A percentile compares a stretch with the other conserved stretches of the same genome.
Evolutionary conservation across 2,797 vertebrate species (phyloP).

Genomic region (Echiichthys vipera): DNA sequence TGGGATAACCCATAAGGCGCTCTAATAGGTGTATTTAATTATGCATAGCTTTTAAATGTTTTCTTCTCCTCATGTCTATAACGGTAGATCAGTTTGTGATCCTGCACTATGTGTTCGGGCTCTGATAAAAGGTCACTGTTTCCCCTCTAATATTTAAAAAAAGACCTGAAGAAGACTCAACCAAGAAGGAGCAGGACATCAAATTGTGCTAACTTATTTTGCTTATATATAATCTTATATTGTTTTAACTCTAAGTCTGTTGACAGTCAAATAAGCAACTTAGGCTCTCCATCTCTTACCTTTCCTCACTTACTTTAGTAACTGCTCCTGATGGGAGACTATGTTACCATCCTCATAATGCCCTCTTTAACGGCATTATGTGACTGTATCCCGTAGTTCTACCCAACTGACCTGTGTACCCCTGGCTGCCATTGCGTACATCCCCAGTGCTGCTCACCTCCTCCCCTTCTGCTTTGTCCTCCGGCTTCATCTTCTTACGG

Average conservation of each 20-base stretch:
- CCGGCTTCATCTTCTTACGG: constrained; percentile 98
- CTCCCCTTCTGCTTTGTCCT: constrained; percentile 92
- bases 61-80: constrained; percentile 27
- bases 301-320: constrained; percentile 19
- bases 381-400: constrained; percentile 59
- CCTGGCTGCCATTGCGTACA: constrained; percentile 80
- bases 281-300: constrained; percentile 52
- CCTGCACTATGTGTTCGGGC: constrained; percentile 4
- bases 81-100: constrained; percentile 10
- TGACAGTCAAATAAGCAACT: not conserved
- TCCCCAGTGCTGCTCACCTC: constrained; percentile 91
- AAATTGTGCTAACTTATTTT: not conserved
- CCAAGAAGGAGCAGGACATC: not conserved
- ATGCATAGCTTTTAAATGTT: constrained; percentile 56
- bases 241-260: not conserved
- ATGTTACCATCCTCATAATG: constrained; percentile 55
- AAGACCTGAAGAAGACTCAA: not conserved
- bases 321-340: constrained; percentile 29
- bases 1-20: constrained; percentile 48
- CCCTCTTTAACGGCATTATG: constrained; percentile 50
- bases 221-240: not conserved
- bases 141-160: not conserved
- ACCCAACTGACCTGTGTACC: constrained; percentile 83
- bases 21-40: constrained; percentile 69
- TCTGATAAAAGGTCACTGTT: not conserved